Base-by-base conservation (phyloP, 2,797 vertebrate genomes). In the Scolopax rusticola region DNA sequence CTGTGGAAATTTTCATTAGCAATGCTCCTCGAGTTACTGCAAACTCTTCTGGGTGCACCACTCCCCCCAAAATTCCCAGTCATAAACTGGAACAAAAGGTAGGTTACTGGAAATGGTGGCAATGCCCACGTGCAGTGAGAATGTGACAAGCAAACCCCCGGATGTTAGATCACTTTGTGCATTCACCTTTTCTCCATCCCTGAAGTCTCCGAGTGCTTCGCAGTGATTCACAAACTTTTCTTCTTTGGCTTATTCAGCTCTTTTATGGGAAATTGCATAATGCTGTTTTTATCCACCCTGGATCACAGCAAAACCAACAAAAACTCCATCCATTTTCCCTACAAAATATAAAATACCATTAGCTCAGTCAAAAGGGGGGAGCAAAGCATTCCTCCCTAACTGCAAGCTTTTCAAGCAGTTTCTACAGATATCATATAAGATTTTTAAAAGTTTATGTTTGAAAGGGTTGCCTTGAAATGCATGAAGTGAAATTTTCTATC, bases 211-310 rank as follows among this genome's bases (percentile, higher is more conserved):
- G 6, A 74, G 19, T 16, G 45, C 40, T 76, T 77, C 24, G 11
- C 27, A 69, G 63, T 38, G 59, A 76, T 69, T 92, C 74, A 84
- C 81, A 33, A 45, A 92, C 36, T 82, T 89, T 27, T 45, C n/a
- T 64, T 30, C 73, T 60, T 36, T 24, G 33, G n/a, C 33, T 89
- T 67, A 20, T 79, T 92, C 43, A 84, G 63, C 28, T 45, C 4
- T 36, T 94, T 94, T 47, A 89, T 17, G 20, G 75, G 89, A 33
- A 71, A 84, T 86, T 93, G 18, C 84, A 15, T 79, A 69, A 90
- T 2, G 0, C 27, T 17, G 0, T 43, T 92, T 84, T 73, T 94
- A 84, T 76, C 67, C 70, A 38, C 1, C 23, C 48, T 67, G 40
- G 48, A 51, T 59, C n/a, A 25, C 21, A 36, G 24, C 32, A 75